These are phyloP conservation scores for Venustaconcha ellipsiformis DNA, from an alignment of 1,140 invertebrate genomes.

Conservation along the genomic window DNA sequence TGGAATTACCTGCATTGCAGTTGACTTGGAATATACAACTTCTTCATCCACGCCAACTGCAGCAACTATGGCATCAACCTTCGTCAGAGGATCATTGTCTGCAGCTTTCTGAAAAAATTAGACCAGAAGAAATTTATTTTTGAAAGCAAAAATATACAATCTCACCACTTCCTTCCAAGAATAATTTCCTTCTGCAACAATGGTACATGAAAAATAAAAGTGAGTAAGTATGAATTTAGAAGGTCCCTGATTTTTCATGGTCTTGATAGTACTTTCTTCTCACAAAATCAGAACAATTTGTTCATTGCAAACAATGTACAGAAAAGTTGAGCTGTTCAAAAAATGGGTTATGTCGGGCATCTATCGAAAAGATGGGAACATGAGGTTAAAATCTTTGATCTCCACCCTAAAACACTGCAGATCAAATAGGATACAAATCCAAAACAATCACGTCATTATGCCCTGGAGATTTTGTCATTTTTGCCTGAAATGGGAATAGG, in stretches of 20 bases:
- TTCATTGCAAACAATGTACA: too few species aligned
- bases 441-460: too few species aligned
- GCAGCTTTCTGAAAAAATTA: constrained; percentile 76
- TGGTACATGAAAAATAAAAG: too few species aligned
- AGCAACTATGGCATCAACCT: constrained; percentile 90
- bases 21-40: constrained; percentile 95
- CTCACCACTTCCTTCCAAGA: not conserved
- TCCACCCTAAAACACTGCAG: too few species aligned
- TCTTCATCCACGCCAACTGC: constrained; percentile 94
- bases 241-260: too few species aligned
- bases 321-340: too few species aligned
- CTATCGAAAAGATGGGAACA: not conserved
- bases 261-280: not conserved
- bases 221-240: not conserved
- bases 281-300: too few species aligned
- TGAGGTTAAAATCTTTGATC: too few species aligned
- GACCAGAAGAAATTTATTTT: not conserved
- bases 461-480: too few species aligned
- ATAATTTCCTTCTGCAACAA: not conserved
- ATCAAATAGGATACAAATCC: too few species aligned
- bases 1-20: constrained; percentile 83
- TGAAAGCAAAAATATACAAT: not conserved
- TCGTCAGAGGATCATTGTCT: constrained; percentile 82
- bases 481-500: too few species aligned
- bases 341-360: not conserved